Evolutionary conservation across 2,888 invertebrate species (phyloP).

Genomic region (Aleiodes testaceus): DNA sequence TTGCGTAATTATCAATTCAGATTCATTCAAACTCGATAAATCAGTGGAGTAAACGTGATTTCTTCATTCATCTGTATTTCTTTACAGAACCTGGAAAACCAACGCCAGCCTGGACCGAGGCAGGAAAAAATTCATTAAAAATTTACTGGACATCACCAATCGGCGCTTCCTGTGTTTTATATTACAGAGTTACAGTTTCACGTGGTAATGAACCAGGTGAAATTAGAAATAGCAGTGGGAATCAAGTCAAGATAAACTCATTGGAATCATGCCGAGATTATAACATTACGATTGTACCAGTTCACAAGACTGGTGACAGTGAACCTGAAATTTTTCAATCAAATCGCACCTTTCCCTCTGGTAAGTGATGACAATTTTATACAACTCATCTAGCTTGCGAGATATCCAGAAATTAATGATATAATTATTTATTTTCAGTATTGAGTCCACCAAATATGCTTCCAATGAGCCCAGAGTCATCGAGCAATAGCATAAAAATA

Average conservation of each 20-base stretch:
- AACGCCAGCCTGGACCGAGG: conserved; percentile 34
- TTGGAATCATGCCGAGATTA: conserved; percentile 60
- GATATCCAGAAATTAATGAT: no score
- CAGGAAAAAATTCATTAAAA: conserved; percentile 52
- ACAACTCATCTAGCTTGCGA: no score
- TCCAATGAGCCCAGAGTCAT: conserved; percentile 7
- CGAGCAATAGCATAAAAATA: conserved; percentile 5
- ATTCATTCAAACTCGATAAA: no score
- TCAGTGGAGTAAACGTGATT: no score
- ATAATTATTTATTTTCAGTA: conserved; percentile 49
- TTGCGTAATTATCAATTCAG: conserved; percentile 50
- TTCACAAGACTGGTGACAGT: conserved; percentile 53
- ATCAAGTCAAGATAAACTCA: conserved; percentile 48
- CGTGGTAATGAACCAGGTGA: conserved; percentile 29
- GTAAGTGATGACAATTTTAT: no score
- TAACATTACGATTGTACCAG: conserved; percentile 53
- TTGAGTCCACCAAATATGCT: conserved; percentile 49
- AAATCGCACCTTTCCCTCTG: conserved; percentile 45
- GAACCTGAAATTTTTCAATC: conserved; percentile 40
- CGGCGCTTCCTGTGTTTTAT: conserved; percentile 57
- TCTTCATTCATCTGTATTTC: conserved; percentile 5
- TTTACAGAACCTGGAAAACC: conserved; percentile 56
- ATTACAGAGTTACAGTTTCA: conserved; percentile 56
- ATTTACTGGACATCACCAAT: conserved; percentile 59
- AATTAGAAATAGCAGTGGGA: conserved; percentile 38